Percentiles rank a stretch among this genome's conserved stretches.
phyloP scores from a whole-genome alignment of 2,888 invertebrate species.

The Tromatobia lineatoria region DNA sequence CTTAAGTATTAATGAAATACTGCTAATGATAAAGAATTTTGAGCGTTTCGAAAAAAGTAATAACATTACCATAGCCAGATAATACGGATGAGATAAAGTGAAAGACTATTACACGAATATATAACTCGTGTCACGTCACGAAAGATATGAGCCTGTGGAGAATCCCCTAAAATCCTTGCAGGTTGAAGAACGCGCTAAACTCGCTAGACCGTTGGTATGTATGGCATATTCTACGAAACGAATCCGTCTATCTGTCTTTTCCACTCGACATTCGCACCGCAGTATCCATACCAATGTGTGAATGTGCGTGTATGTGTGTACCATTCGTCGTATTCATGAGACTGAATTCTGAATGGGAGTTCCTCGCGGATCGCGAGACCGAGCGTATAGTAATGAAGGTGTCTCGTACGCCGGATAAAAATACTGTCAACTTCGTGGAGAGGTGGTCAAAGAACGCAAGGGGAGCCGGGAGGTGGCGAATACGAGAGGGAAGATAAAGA shows the following conservation, averaged over 20 bases:
- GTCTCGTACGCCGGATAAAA: conserved; percentile 79
- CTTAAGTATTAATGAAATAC: no score
- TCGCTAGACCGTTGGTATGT: not conserved
- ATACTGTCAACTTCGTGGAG: conserved; percentile 78
- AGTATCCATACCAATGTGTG: not conserved
- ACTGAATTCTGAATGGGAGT: conserved; percentile 80
- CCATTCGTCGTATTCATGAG: conserved; percentile 78
- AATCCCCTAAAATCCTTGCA: conserved; percentile 4
- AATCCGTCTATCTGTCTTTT: conserved; percentile 22
- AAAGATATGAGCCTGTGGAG: not conserved
- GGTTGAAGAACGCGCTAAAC: conserved; percentile 16
- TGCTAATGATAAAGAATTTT: not conserved
- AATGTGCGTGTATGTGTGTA: not conserved
- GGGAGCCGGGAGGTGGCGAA: conserved; percentile 13
- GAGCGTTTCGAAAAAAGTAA: no score
- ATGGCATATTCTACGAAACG: not conserved
- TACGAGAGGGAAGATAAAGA: conserved; percentile 9
- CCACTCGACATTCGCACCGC: conserved; percentile 2
- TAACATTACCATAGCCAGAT: no score
- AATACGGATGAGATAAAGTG: not conserved
- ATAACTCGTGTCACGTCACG: not conserved
- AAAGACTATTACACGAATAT: not conserved
- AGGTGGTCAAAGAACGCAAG: conserved; percentile 18
- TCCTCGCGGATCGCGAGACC: conserved; percentile 68
- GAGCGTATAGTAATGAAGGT: conserved; percentile 82